Evolutionary conservation across 2,113 vertebrate genomes (phyloP), one percentile per base, ranked within the genome.

Genomic region (Brachypodius melanocephalos): DNA sequence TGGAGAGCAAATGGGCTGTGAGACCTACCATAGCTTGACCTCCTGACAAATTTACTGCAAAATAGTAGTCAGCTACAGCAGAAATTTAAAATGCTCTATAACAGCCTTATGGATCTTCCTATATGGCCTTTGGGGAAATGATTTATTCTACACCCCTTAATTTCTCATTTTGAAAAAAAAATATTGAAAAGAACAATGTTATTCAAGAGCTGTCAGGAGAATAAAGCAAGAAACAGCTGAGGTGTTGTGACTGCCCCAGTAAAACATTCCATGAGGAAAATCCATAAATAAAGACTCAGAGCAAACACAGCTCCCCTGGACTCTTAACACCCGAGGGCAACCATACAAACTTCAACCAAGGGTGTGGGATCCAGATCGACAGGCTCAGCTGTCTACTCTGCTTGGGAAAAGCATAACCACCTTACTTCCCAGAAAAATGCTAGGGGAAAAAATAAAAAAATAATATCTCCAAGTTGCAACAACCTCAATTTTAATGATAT

Each of bases 91-190:
- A 82, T 52, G 45, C 22, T 91, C 66, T 86, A 6, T 52, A 86
- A 93, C 25, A 92, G 73, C 49, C 38, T 85, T 57, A 86, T 4
- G 7, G 84, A 88, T 91, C 77, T 43, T 74, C 72, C 84, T 86
- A 65, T 36, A 48, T 6, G 20, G 45, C 73, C 76, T 83, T 65
- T 46, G 34, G 77, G 80, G 61, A 89, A 89, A 89, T 72, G 3
- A 84, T 48, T 81, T 87, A 89, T 10, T 82, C 80, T 72, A 52
- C 19, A 80, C 0, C 1, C 42, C 34, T 81, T 78, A 85, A 74
- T 82, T 93, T 89, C 75, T 87, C 76, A 78, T 89, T 93, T 94
- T 74, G 42, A 61, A 75, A 90, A 85, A 73, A 77, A 88, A 59
- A 55, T 13, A 63, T 4, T 85, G 69, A 84, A 81, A 96, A 91